These are phyloP conservation scores for Poecilia latipinna DNA, from an alignment of 2,113 vertebrate genomes.

Conservation along the genomic window DNA sequence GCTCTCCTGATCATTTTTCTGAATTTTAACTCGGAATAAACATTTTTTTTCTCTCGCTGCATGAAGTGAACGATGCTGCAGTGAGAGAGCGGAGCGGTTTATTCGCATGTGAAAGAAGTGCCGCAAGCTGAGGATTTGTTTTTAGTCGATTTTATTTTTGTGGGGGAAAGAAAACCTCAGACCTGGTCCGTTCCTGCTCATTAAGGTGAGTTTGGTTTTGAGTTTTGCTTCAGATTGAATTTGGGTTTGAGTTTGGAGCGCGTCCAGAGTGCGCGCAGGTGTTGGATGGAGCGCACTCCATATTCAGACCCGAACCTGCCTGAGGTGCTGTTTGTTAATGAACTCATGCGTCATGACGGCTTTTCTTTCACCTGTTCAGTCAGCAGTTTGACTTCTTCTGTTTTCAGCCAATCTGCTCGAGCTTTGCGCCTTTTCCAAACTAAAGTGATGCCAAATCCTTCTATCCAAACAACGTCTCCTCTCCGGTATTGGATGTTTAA, in stretches of 20 bases:
- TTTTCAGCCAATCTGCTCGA: neutral
- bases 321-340: neutral
- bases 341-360: neutral
- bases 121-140: neutral
- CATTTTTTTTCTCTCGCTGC: neutral
- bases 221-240: neutral
- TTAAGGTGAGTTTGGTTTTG: slow-evolving; percentile 45
- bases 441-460: neutral
- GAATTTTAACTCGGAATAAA: neutral
- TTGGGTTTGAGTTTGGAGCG: neutral
- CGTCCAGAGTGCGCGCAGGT: slow-evolving; percentile 43
- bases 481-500: slow-evolving; percentile 6
- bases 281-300: slow-evolving; percentile 33
- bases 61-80: slow-evolving; percentile 10
- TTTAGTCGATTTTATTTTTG: neutral
- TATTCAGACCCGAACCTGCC: neutral
- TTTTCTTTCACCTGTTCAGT: neutral
- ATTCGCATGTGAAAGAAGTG: slow-evolving; percentile 11
- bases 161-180: neutral
- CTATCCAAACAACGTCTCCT: neutral
- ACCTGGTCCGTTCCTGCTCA: slow-evolving; percentile 7
- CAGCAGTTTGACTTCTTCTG: neutral
- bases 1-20: neutral
- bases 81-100: slow-evolving; percentile 18
- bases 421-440: neutral